Evolutionary conservation across 2,113 vertebrate species (phyloP).

Genomic region (Poeciliopsis turrubarensis): DNA sequence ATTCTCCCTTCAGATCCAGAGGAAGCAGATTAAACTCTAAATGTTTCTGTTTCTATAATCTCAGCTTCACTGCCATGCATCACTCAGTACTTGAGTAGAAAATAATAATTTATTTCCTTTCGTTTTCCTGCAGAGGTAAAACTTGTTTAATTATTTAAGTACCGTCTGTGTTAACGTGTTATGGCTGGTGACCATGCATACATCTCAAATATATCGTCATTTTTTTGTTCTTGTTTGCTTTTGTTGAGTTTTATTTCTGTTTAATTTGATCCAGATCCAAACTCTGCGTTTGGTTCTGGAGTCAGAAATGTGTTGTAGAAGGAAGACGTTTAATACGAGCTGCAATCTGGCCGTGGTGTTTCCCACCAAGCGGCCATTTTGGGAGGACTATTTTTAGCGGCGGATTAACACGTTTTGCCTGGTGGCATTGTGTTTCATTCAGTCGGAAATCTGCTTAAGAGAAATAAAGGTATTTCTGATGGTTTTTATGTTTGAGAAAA

Average conservation of each 20-base stretch:
- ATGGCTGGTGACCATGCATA: conserved; percentile 98
- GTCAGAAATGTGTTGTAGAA: neutral
- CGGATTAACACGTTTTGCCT: neutral
- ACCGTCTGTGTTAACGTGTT: conserved; percentile 91
- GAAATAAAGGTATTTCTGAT: neutral
- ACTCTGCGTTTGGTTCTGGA: neutral
- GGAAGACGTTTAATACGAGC: neutral
- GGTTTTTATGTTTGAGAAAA: neutral
- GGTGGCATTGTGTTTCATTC: neutral
- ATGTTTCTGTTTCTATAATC: conserved; percentile 1
- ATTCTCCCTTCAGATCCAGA: neutral
- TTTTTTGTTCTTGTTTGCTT: conserved; percentile 21
- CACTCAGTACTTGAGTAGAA: conserved; percentile 78
- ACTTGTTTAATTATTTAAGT: conserved; percentile 93
- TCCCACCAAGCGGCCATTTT: neutral
- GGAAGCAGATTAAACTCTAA: neutral
- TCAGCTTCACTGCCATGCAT: conserved; percentile 68
- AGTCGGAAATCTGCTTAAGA: neutral
- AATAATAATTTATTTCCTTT: conserved; percentile 90
- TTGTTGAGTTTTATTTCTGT: conserved; percentile 70
- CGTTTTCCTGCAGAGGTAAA: conserved; percentile 83
- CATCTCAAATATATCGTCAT: conserved; percentile 81
- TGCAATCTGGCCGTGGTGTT: neutral
- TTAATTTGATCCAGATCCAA: conserved; percentile 47
- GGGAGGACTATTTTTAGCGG: conserved; percentile 7